phyloP scores from a whole-genome alignment of 2,888 invertebrate genomes.

The Muschampia staudingeri region DNA sequence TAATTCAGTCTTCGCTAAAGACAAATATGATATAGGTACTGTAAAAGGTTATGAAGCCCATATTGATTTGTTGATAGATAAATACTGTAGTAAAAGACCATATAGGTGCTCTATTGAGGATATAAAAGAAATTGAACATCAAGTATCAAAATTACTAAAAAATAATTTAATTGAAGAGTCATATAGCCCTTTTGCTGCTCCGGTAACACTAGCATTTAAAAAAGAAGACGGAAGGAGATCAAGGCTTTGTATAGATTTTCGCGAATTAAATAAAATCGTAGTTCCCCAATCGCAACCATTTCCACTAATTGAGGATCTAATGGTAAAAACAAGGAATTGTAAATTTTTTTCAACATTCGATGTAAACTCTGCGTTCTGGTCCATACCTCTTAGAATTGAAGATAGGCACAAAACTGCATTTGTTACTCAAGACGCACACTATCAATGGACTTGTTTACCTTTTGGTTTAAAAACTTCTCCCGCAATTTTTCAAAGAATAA shows the following conservation, averaged over 20 bases:
- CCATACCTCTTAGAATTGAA: slow-evolving; percentile 72
- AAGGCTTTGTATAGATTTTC: slow-evolving; percentile 72
- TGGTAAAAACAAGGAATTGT: slow-evolving; percentile 69
- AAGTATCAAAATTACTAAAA: slow-evolving; percentile 57
- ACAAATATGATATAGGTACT: slow-evolving; percentile 63
- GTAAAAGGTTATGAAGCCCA: slow-evolving; percentile 45
- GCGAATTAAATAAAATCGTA: slow-evolving; percentile 70
- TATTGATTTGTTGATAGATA: slow-evolving; percentile 47
- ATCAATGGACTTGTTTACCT: slow-evolving; percentile 71
- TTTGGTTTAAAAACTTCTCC: slow-evolving; percentile 75
- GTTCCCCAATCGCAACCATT: slow-evolving; percentile 70
- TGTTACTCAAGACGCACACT: slow-evolving; percentile 70
- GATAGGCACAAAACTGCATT: slow-evolving; percentile 72
- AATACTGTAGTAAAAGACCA: slow-evolving; percentile 61
- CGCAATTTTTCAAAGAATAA: slow-evolving; percentile 75
- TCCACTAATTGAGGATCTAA: slow-evolving; percentile 70
- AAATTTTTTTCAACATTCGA: slow-evolving; percentile 70
- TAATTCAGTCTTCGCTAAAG: slow-evolving; percentile 57
- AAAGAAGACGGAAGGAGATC: slow-evolving; percentile 67
- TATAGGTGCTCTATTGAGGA: slow-evolving; percentile 63
- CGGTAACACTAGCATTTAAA: slow-evolving; percentile 65
- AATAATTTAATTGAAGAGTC: slow-evolving; percentile 65
- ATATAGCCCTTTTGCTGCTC: slow-evolving; percentile 67
- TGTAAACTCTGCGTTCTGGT: slow-evolving; percentile 74
- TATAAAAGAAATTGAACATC: slow-evolving; percentile 60